Conservation (phyloP, 2,797 vertebrate species). For the Echiichthys vipera region DNA sequence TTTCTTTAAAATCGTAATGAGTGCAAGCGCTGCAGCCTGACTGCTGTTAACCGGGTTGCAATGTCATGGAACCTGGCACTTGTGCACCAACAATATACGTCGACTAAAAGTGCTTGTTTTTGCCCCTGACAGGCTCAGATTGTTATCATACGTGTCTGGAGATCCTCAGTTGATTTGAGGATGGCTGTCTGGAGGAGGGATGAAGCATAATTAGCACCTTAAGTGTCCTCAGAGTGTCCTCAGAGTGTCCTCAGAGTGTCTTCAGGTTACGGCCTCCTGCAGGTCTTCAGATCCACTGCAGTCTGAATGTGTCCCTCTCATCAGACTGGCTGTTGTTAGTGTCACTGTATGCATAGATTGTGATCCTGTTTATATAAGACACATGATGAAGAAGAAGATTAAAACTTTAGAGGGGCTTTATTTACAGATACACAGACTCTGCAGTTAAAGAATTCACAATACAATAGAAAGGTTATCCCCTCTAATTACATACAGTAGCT, state of each 20-base stretch:
- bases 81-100: no score
- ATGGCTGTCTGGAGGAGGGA: slow-evolving; percentile 16
- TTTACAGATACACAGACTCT: background rate
- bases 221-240: slow-evolving; percentile 32
- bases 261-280: slow-evolving; percentile 51
- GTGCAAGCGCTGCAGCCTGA: no score
- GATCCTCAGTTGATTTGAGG: background rate
- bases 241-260: slow-evolving; percentile 30
- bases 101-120: no score
- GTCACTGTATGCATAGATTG: background rate
- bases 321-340: background rate
- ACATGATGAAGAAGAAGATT: background rate
- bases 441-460: background rate
- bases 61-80: no score
- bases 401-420: background rate
- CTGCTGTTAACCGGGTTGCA: no score
- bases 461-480: background rate
- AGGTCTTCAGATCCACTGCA: slow-evolving; percentile 27
- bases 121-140: no score
- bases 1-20: no score
- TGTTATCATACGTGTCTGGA: no score
- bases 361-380: background rate
- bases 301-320: background rate
- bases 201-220: slow-evolving; percentile 29
- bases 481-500: no score